Base-by-base conservation (phyloP, 2,888 invertebrate species). In the Epicampocera succincta region DNA sequence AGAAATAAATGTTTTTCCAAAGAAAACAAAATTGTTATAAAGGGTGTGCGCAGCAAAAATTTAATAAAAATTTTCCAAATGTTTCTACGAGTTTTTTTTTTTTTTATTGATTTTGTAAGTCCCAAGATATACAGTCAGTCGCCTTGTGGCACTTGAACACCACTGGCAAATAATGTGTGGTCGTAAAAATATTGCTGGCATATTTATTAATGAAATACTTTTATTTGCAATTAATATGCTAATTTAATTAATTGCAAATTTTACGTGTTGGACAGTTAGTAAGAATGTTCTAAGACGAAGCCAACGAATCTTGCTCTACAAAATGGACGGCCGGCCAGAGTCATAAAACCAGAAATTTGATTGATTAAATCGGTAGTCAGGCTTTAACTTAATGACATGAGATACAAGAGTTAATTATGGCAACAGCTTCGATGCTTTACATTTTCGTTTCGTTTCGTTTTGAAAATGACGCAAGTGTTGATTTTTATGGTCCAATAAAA, bases 181-280 rank as follows among this genome's bases (percentile, higher is more conserved):
- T 40, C 40, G 8, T 11, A 19, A 17, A 19, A 19, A 19, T 13
- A 8, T 19, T n/a, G n/a, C n/a, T n/a, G n/a, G 13, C 1, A 40
- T 33, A 33, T 33, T 48, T 29, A 19, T 66, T 19, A n/a, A 33
- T 19, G 0, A 40, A 17, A 38, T 48, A 46, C 3, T 56, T 65
- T 1, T 8, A 71, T 50, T 66, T 72, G 33, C 63, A 58, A 74
- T 80, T 80, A 75, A 75, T 46, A 80, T 75, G 75, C 19, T 38
- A 75, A 75, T 80, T 58, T 46, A 71, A 80, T 80, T 80, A 80
- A 80, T 80, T 44, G 52, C 21, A 44, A 66, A 25, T 60, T 75
- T 50, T 60, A 65, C 17, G 58, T 71, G 69, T 71, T 52, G 52
- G 75, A 65, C 75, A 80, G 42, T 65, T 52, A 75, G 60, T 75